phyloP scores from a whole-genome alignment of 2,888 invertebrate species.

The Drosophila paranaensis region DNA sequence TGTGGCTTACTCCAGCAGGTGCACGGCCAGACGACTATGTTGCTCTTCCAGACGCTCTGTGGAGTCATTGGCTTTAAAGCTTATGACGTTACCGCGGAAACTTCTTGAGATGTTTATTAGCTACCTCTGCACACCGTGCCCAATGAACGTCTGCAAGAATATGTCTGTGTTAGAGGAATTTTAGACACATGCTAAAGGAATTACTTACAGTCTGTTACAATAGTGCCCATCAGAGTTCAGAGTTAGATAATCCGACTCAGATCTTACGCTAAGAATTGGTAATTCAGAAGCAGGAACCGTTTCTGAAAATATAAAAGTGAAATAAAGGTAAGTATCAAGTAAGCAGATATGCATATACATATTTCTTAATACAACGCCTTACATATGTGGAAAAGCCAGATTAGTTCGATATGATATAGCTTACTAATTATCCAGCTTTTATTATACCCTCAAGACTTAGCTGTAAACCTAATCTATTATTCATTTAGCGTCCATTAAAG shows the following conservation, averaged over 20 bases:
- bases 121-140: no score
- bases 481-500: neutral
- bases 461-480: neutral
- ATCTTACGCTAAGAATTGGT: no score
- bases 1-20: no score
- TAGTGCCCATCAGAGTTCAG: no score
- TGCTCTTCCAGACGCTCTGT: neutral
- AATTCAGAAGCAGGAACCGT: no score
- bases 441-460: neutral
- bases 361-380: neutral
- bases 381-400: neutral
- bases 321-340: neutral
- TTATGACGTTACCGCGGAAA: no score
- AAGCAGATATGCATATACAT: neutral
- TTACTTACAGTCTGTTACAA: neutral
- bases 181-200: neutral
- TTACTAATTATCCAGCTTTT: neutral
- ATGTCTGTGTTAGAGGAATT: neutral
- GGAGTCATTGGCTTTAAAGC: neutral
- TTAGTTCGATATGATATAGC: neutral
- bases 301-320: neutral
- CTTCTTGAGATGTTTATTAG: no score
- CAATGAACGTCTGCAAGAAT: neutral
- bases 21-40: no score
- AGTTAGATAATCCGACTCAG: no score